A percentile compares a stretch with the other conserved stretches of the same genome.
Evolutionary conservation across 2,113 vertebrate genomes (phyloP).

Genomic region (Pseudopodoces humilis): DNA sequence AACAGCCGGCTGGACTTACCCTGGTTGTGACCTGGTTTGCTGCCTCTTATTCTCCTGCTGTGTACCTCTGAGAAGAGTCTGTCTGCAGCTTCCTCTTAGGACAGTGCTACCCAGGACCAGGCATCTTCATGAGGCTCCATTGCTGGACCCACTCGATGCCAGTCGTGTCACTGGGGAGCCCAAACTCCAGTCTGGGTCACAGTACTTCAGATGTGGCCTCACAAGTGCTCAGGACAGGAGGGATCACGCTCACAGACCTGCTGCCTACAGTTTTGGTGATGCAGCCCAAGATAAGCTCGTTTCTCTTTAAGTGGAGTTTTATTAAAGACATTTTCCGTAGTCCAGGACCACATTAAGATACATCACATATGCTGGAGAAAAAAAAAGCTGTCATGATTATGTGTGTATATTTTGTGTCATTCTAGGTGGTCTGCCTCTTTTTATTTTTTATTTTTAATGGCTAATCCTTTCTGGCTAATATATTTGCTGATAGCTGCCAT

Average conservation of each 20-base stretch:
- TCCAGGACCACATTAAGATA: accelerated
- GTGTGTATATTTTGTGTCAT: background rate
- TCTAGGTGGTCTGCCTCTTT: accelerated
- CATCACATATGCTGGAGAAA: background rate
- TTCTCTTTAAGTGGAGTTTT: background rate
- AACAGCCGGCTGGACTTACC: background rate
- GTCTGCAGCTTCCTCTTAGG: background rate
- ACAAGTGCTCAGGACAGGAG: background rate
- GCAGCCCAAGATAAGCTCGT: accelerated
- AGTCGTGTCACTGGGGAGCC: background rate
- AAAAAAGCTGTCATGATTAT: background rate
- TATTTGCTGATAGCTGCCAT: background rate
- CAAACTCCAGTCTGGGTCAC: too few species aligned
- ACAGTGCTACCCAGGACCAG: background rate
- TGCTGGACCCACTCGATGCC: background rate
- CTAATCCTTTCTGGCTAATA: background rate
- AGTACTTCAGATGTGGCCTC: background rate
- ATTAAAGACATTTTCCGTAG: background rate
- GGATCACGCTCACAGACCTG: background rate
- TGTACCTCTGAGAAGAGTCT: background rate
- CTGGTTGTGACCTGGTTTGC: background rate
- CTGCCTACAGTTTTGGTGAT: background rate
- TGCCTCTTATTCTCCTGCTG: background rate
- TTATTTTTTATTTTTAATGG: background rate
- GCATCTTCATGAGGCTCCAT: background rate